Conservation (phyloP, 2,888 invertebrate species). For the Polydrusus pterygomalis region DNA sequence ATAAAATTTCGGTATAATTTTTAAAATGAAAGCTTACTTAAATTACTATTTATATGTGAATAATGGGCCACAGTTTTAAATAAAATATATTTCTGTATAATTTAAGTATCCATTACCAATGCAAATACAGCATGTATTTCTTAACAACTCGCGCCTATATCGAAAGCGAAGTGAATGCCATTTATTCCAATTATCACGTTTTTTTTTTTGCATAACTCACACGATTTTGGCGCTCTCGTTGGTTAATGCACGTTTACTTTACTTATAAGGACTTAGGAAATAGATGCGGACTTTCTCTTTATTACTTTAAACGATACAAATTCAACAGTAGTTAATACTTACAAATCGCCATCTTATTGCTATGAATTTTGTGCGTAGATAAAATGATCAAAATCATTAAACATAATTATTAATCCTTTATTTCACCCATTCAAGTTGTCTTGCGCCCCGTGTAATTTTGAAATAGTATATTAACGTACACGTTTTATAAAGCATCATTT, state of each 20-base stretch:
- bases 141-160: background rate
- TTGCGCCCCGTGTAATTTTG: too few relatives aligned
- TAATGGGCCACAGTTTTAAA: too few relatives aligned
- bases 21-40: too few relatives aligned
- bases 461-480: too few relatives aligned
- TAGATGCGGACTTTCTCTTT: constrained; percentile 37
- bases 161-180: constrained; percentile 12
- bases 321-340: background rate
- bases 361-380: too few relatives aligned
- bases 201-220: constrained; percentile 19
- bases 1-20: too few relatives aligned
- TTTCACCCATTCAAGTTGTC: too few relatives aligned
- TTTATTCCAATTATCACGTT: constrained; percentile 4
- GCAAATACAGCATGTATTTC: constrained; percentile 3
- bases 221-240: constrained; percentile 15
- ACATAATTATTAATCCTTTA: too few relatives aligned
- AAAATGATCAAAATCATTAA: too few relatives aligned
- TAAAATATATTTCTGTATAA: too few relatives aligned
- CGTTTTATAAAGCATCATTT: too few relatives aligned
- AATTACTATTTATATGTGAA: too few relatives aligned
- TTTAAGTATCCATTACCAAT: background rate
- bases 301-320: constrained; percentile 11
- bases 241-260: constrained; percentile 42
- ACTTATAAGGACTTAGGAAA: constrained; percentile 49
- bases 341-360: background rate